Base-by-base conservation (phyloP, 1,140 invertebrate genomes). In the Augochlora pura region DNA sequence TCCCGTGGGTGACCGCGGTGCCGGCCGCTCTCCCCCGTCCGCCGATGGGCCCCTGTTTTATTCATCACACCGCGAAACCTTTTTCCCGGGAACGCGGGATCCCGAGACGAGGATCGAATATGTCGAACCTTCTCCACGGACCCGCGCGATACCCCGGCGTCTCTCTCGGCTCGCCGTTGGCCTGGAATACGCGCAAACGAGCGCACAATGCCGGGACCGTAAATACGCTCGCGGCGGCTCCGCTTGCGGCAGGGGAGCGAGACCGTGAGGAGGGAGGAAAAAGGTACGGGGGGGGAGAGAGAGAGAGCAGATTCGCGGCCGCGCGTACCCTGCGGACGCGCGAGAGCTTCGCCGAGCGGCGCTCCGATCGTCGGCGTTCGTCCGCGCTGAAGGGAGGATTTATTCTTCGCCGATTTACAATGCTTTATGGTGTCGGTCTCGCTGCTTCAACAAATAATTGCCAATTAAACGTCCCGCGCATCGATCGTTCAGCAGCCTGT, bases 371-470 rank as follows among this genome's bases (percentile, higher is more conserved):
- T 69, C 77, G 60, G 69, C 72, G 62, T 57, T 75, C 71, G 82
- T 77, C 54, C 42, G n/a, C 62, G 79, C 49, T 81, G 84, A 87
- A 89, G 84, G 86, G 81, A 86, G 84, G 82, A 90, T 90, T 90
- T 90, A 90, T 90, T 84, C 84, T 70, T 87, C 72, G 65, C 49
- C 87, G 88, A 89, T 90, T 90, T 89, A 89, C 89, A 89, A 90
- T 89, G 83, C 73, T 90, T 90, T 90, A 89, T 86, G 85, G 89
- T 89, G 89, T 90, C 83, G 84, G 77, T 88, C 84, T 85, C 84
- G 88, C 80, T 88, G 85, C 85, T 84, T 78, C 84, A 89, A 90
- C 89, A 89, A 90, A 90, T 90, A 90, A 90, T 89, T 90, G 89
- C 89, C 89, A 90, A 90, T 90, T 90, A 90, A 90, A 90, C 76